Evolutionary conservation across 2,113 vertebrate genomes (phyloP), one percentile per base, ranked within the genome.

Genomic region (Oryzias celebensis): DNA sequence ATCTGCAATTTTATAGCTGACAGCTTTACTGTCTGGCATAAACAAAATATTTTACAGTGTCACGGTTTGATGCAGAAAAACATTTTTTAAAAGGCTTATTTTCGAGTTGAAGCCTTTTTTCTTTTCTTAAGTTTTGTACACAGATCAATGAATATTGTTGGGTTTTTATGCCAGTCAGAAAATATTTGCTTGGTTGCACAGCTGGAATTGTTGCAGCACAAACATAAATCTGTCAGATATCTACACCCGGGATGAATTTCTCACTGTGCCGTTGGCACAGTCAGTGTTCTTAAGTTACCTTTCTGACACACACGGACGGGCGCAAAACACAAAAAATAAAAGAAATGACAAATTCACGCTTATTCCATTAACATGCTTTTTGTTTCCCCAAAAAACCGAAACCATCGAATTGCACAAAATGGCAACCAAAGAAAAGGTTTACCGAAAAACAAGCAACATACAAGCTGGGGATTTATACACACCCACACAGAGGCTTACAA

Each of bases 321-420:
- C 58, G 23, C 50, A 28, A 28, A 28, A 36, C 36, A 2, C 22
- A 24, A 31, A 20, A 45, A 74, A 78, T 36, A 56, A 80, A 54
- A 73, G 65, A 23, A 22, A 50, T 18, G 20, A 58, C 55, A 20
- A 24, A 45, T 70, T 81, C 58, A 48, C 53, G 68, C 62, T 63
- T 50, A 47, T 57, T 58, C 67, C 68, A 65, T 58, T 71, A 75
- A 65, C 51, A 61, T 17, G n/a, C 58, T 24, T 8, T 82, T 60
- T 57, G 64, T 74, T 78, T 47, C 7, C 68, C 83, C 83, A 79
- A 73, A 78, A 73, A 73, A 16, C 54, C 2, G 13, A 13, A 62
- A 54, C 62, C 60, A 69, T 26, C 53, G 53, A 80, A 73, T 26
- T 20, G 28, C 59, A 69, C 48, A 81, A 23, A 77, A 43, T 71